phyloP scores from a whole-genome alignment of 2,888 invertebrate species.

The Thecophora atra region DNA sequence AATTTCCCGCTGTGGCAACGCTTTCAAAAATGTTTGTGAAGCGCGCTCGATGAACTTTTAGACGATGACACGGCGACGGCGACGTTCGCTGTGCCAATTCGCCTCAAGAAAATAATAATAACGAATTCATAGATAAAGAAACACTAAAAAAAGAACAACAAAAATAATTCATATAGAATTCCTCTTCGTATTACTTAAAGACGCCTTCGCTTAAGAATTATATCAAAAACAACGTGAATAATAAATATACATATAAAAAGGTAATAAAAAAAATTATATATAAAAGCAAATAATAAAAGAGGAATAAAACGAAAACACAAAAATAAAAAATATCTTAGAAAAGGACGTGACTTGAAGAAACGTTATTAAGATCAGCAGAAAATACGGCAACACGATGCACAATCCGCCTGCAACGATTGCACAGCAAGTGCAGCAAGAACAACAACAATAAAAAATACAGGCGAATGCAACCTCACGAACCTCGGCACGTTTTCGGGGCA shows the following conservation, averaged over 20 bases:
- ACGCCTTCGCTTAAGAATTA: constrained; percentile 43
- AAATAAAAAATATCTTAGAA: constrained; percentile 22
- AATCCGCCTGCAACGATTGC: constrained; percentile 9
- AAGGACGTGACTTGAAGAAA: constrained; percentile 35
- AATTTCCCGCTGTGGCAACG: background rate
- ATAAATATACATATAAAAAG: background rate
- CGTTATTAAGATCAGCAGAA: constrained; percentile 3
- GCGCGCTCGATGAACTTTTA: background rate
- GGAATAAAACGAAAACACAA: background rate
- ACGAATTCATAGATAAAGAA: constrained; percentile 19
- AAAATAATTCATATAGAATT: background rate
- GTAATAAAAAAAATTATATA: too few relatives aligned
- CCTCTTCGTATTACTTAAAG: constrained; percentile 17
- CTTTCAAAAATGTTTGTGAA: background rate
- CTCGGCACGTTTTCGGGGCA: constrained; percentile 42
- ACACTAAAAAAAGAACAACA: constrained; percentile 16
- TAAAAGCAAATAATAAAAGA: too few relatives aligned
- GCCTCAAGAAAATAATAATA: constrained; percentile 36
- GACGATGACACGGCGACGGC: background rate
- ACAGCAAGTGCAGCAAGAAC: constrained; percentile 30
- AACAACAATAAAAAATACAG: background rate
- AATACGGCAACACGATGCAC: background rate
- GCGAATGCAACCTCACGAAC: constrained; percentile 13
- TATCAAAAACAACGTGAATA: constrained; percentile 18
- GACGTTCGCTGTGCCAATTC: background rate